Evolutionary conservation across 2,888 invertebrate species (phyloP), one percentile per base, ranked within the genome.

Genomic region (Diarsia brunnea): DNA sequence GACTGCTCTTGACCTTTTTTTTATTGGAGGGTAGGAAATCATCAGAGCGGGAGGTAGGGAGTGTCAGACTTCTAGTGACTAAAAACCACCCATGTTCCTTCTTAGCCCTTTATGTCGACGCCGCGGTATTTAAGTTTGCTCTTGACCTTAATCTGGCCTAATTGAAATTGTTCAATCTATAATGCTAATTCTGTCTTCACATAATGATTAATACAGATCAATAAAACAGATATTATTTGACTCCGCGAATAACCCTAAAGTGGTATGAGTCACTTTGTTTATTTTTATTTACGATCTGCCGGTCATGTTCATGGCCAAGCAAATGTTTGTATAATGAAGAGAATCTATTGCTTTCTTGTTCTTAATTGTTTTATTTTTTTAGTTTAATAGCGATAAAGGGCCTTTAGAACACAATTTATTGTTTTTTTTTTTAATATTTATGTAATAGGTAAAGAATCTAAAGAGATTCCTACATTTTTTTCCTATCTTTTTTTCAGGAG

Each of bases 261-360:
- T 55, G 45, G 19, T 53, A 78, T 79, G 73, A 69, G 66, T 73
- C 82, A 78, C 66, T 85, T 58, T 67, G 69, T 84, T 87, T 83
- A 83, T 74, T 74, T 73, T 74, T 88, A 84, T 84, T 79, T 58
- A 84, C 70, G 84, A 79, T 79, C 43, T 43, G 43, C 49, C 70
- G 79, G 84, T 79, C 79, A 84, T 55, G 79, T 53, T 65, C 79
- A 79, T 10, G 84, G 84, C 60, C 64, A 31, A n/a, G 21, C 38
- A 65, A 79, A 84, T 38, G 51, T 64, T 61, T 27, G 24, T 58
- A 24, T 53, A 55, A 67, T 68, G 19, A 58, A 51, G 31, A 58
- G 7, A 78, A 58, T 83, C 43, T 38, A 64, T 69, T 60, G n/a
- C 43, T 58, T 51, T 58, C 31, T 8, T 64, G 24, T 45, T 64